phyloP scores from a whole-genome alignment of 2,113 vertebrate genomes.

The Clarias gariepinus region DNA sequence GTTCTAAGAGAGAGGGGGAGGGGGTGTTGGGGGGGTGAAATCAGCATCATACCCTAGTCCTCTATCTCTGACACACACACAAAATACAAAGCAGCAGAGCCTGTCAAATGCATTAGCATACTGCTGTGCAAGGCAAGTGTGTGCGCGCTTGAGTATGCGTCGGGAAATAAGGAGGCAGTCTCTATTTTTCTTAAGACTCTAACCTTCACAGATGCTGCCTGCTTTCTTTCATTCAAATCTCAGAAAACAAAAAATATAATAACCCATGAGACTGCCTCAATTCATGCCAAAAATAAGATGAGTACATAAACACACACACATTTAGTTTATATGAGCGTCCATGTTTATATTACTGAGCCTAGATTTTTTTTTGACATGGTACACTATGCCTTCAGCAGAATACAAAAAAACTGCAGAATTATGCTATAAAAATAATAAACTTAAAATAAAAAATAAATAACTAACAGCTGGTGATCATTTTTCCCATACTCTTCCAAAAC shows the following conservation, averaged over 20 bases:
- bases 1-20: constrained; percentile 76
- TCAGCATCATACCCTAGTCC: constrained; percentile 4
- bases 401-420: neutral
- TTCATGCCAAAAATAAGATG: neutral
- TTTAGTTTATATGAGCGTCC: neutral
- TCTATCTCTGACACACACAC: constrained; percentile 5
- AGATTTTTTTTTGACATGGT: neutral
- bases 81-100: constrained; percentile 45
- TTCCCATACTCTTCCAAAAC: neutral
- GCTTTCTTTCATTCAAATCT: constrained; percentile 4
- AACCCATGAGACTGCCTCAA: neutral
- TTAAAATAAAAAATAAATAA: neutral
- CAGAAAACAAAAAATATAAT: constrained; percentile 13
- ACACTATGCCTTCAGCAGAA: neutral
- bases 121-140: constrained; percentile 26
- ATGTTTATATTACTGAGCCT: neutral
- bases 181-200: constrained; percentile 41
- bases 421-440: neutral
- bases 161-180: constrained; percentile 43
- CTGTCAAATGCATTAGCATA: constrained; percentile 44
- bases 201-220: constrained; percentile 44
- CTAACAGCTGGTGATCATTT: neutral
- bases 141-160: constrained; percentile 9
- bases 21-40: neutral
- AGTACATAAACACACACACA: neutral